Base-by-base conservation (phyloP, 1,140 invertebrate genomes). In the Temnothorax nylanderi region DNA sequence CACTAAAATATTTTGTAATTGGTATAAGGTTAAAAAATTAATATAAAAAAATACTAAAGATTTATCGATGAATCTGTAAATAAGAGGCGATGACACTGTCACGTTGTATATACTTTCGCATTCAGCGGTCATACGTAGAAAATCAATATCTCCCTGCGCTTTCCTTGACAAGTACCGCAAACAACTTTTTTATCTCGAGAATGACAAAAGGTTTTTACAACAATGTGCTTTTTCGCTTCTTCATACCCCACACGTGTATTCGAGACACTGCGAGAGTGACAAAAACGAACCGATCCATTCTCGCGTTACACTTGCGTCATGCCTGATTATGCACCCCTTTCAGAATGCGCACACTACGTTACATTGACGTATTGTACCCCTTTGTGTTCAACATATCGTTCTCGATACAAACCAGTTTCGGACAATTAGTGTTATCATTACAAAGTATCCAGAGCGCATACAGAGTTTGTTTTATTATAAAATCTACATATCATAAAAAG, bases 241-340 rank as follows among this genome's bases (percentile, higher is more conserved):
- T n/a, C 11, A 26, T 34, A 34, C 44, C 16, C 13, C 21, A 7
- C 18, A 10, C 8, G 16, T 32, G n/a, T 44, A 69, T 18, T n/a
- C 49, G 34, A 13, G 26, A 71, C 18, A 18, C 41, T 60, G 26
- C 80, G 51, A 18, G 37, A 26, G 18, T 82, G 37, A 60, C 80
- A 82, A 60, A 82, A 82, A 82, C 67, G 21, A 26, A 60, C 37
- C 51, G 37, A 60, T 72, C 78, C 18, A 47, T 72, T 26, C 67
- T 82, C 32, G 51, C 62, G 41, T 72, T 72, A 58, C 65, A 47
- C 51, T 18, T 72, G 80, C 67, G 41, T 82, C 51, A 47, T 69
- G 54, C 80, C 51, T 82, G 67, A 82, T 82, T 82, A 82, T 82
- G 80, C 80, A 82, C 80, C 80, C 78, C 54, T 82, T 34, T 16